Conservation (phyloP, 2,888 invertebrate species). For the Branchinecta sandiegonensis region DNA sequence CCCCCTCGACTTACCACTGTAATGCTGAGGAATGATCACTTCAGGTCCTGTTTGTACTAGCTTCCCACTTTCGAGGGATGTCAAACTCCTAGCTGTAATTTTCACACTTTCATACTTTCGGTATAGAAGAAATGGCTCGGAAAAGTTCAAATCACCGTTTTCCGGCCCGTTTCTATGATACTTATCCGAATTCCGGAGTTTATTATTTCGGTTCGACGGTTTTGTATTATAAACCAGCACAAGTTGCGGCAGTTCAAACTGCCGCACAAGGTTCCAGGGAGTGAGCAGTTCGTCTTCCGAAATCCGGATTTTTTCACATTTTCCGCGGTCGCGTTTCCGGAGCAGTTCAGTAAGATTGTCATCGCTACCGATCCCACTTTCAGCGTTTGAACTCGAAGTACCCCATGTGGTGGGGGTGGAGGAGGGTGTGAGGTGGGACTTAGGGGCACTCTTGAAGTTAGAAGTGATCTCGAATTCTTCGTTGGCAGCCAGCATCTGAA, state of each 20-base stretch:
- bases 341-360: slow-evolving; percentile 5
- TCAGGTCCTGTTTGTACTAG: slow-evolving; percentile 6
- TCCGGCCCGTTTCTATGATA: neutral
- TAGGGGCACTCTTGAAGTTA: neutral
- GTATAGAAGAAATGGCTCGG: neutral
- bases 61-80: neutral
- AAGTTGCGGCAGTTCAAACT: neutral
- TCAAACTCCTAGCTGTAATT: neutral
- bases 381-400: neutral
- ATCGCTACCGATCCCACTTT: slow-evolving; percentile 1
- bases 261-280: neutral
- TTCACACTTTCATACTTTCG: slow-evolving; percentile 6
- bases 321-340: neutral
- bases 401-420: neutral
- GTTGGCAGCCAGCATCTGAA: slow-evolving; percentile 8
- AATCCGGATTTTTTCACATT: neutral
- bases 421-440: neutral
- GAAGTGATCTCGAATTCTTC: neutral
- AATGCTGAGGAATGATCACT: neutral
- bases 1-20: neutral
- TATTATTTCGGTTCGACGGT: neutral
- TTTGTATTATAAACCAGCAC: neutral
- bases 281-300: neutral
- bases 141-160: neutral
- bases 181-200: too few species aligned